Base-by-base conservation (phyloP, 2,113 vertebrate genomes). In the Excalfactoria chinensis region DNA sequence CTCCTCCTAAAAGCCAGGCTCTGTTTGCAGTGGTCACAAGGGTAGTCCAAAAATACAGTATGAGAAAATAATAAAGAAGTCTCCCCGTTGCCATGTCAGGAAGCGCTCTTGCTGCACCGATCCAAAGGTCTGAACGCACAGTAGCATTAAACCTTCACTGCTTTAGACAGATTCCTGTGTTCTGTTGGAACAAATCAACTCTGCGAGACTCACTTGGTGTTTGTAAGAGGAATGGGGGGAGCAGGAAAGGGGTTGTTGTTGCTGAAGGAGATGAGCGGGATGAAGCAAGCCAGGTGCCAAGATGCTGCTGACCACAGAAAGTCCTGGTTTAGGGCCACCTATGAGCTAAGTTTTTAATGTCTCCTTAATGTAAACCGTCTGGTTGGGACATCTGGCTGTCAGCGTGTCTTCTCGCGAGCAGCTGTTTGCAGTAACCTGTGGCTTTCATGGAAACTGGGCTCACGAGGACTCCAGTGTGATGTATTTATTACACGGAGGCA, bases 341-440 rank as follows among this genome's bases (percentile, higher is more conserved):
- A 96, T 96, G 95, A 97, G 96, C 94, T 97, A 94, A 97, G 91
- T 77, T 95, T 96, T 95, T 95, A 88, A 97, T 86, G 87, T 93
- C 91, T 97, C 70, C 93, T 94, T 97, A 97, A 97, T 96, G 93
- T 94, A 94, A 97, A 97, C 93, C 86, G 58, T 95, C 96, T 97
- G 97, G 66, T 58, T 93, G 90, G 93, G 96, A 96, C 96, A 97
- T 97, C 97, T 97, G 97, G 95, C 90, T 97, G 90, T 96, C 96
- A 97, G 95, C 37, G 21, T 73, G 96, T 93, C 97, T 97, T 95
- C 95, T 95, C 13, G 43, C 80, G 60, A 97, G 93, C 97, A 97
- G 96, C 96, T 97, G 97, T 98, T 94, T 95, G 95, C 89, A 93
- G 96, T 95, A 97, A 97, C 94, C 97, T 97, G 96, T 92, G 89